These are phyloP conservation scores for Lepisosteus osseus DNA, from an alignment of 2,113 vertebrate species.

Conservation along the genomic window DNA sequence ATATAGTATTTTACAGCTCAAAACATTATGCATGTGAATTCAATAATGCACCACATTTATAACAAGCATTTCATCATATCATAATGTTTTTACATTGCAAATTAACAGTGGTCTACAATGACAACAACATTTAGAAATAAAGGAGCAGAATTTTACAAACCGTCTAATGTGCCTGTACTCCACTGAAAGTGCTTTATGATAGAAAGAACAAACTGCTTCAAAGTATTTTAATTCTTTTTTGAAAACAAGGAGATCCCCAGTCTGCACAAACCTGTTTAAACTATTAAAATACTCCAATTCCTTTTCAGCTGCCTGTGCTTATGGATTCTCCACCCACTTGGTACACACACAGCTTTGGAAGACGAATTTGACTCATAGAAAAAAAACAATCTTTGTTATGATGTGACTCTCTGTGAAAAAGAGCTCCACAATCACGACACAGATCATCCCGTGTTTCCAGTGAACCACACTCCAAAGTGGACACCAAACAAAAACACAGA, in stretches of 20 bases:
- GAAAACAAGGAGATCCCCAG: background rate
- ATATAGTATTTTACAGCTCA: no score
- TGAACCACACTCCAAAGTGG: background rate
- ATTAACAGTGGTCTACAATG: no score
- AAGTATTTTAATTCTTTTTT: no score
- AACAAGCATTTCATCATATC: no score
- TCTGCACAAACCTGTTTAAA: slow-evolving; percentile 4
- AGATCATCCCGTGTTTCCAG: background rate
- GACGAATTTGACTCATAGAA: background rate
- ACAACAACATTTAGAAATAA: no score
- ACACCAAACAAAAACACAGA: background rate
- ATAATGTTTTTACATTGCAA: no score
- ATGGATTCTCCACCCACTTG: background rate
- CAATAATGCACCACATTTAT: no score
- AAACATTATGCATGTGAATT: no score
- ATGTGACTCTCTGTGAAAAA: slow-evolving; percentile 4
- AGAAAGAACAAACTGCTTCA: no score
- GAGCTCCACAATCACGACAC: background rate
- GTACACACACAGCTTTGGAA: background rate
- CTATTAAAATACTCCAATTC: background rate
- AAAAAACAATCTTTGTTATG: slow-evolving; percentile 13
- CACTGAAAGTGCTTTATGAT: no score
- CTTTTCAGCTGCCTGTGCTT: background rate
- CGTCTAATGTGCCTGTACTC: no score
- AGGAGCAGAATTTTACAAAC: no score